Base-by-base conservation (phyloP, 2,113 vertebrate genomes). In the Scomber japonicus region DNA sequence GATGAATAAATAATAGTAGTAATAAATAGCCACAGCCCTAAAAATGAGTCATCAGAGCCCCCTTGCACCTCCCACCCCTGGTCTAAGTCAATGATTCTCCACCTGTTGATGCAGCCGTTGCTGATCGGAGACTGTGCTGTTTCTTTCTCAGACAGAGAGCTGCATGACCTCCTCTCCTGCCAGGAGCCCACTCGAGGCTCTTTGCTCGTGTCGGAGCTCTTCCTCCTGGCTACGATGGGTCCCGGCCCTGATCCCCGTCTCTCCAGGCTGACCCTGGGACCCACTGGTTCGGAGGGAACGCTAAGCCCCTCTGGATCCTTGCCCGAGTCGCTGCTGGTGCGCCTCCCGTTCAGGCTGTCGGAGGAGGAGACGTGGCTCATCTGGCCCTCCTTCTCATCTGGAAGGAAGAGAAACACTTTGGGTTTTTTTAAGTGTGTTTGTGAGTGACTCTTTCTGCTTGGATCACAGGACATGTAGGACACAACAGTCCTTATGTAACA, bases 331-430 rank as follows among this genome's bases (percentile, higher is more conserved):
- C 90, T 88, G 89, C 94, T 94, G 83, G 81, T 83, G 62, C 88
- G 84, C 14, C 81, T 68, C 14, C 92, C 93, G 3, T 93, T 94
- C 83, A 95, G 86, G 63, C 95, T 94, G 83, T 94, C 93, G 3
- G 71, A 92, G 45, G 94, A 95, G 4, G 93, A 93, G 31, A 95
- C 88, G 62, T 95, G 93, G 78, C 84, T 94, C 86, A 94, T 79
- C 68, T 91, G 91, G 14, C 92, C 90, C 3, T 93, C 93, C 0
- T 60, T 85, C 55, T 92, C 92, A 51, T 92, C 95, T 95, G 88
- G 8, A 57, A 46, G 35, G 46, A 13, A 15, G 35, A 13, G 27
- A 49, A 67, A 51, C 35, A 40, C 7, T 40, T 40, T 40, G 35
- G 5, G 31, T 35, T 35, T 35, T 3, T 5, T 3, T 27, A 27